Base-by-base conservation (phyloP, 1,140 invertebrate species). In the Drosophila obscura region DNA sequence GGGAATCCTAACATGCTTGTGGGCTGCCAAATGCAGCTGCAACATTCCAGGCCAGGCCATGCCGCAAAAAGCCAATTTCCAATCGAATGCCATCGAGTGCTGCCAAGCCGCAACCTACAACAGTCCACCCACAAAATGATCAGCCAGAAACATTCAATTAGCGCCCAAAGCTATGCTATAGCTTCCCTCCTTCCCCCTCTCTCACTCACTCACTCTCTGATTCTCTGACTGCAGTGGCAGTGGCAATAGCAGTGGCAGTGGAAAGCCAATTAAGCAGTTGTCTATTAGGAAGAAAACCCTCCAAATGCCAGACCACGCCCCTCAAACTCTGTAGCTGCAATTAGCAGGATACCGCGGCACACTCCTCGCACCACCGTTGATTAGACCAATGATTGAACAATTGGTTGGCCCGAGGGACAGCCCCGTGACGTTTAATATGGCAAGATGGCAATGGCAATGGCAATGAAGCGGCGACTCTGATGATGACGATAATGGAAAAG, bases 331-430 rank as follows among this genome's bases (percentile, higher is more conserved):
- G 5, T 16, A 52, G 57, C 22, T 60, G 64, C 79, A 81, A 81
- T 82, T 80, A 80, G 72, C 26, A 13, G 19, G n/a, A 6, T 5
- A 39, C 13, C 19, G 2, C 11, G 41, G 2, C 31, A 19, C 46
- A 22, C 24, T 4, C 31, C 19, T 1, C 4, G 22, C 62, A 62
- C 35, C 35, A 61, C 43, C 73, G 69, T 82, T 66, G 80, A 75
- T 83, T 82, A 83, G 74, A 24, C 62, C 64, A 75, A 78, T 82
- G 80, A 78, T 82, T 82, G 74, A 75, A 61, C 79, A 78, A 82
- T 77, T 82, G 69, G 43, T 74, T 82, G 68, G 43, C 74, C 43
- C 53, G 46, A 45, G 79, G 79, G 74, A 53, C 60, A 26, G 8
- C 16, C 35, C 7, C 39, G 45, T 11, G 35, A 11, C 35, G 11